Evolutionary conservation across 2,113 vertebrate species (phyloP).

Genomic region (Eonycteris spelaea): DNA sequence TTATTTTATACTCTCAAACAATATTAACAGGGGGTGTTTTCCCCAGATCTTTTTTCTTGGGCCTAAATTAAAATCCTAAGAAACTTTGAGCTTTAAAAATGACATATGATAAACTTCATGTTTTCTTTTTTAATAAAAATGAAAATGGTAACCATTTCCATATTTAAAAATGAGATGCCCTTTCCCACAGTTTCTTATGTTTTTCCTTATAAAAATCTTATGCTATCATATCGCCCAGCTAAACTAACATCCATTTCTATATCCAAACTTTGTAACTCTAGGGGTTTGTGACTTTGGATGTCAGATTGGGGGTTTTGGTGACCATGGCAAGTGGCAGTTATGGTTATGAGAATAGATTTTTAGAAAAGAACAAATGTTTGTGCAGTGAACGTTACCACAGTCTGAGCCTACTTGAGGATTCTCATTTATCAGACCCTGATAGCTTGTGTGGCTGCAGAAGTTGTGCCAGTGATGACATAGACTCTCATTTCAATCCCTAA

Average conservation of each 20-base stretch:
- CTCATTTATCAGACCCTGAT: neutral
- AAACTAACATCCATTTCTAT: neutral
- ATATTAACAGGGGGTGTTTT: neutral
- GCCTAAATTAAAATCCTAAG: neutral
- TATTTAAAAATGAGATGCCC: neutral
- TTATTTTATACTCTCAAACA: neutral
- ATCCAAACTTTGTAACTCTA: neutral
- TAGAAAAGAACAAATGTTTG: slow-evolving; percentile 8
- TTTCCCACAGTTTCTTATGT: neutral
- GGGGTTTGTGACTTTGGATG: neutral
- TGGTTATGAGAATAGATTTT: neutral
- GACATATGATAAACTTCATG: neutral
- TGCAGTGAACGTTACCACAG: neutral
- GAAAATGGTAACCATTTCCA: neutral
- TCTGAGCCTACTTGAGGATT: neutral
- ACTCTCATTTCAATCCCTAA: neutral
- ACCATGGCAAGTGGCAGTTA: neutral
- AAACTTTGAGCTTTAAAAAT: neutral
- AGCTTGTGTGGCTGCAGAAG: neutral
- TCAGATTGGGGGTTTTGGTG: neutral
- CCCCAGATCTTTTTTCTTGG: neutral
- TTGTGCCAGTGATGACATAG: neutral
- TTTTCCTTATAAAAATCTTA: neutral
- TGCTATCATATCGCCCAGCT: neutral
- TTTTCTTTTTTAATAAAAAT: neutral